phyloP scores from a whole-genome alignment of 2,797 vertebrate species.

The Masticophis lateralis region DNA sequence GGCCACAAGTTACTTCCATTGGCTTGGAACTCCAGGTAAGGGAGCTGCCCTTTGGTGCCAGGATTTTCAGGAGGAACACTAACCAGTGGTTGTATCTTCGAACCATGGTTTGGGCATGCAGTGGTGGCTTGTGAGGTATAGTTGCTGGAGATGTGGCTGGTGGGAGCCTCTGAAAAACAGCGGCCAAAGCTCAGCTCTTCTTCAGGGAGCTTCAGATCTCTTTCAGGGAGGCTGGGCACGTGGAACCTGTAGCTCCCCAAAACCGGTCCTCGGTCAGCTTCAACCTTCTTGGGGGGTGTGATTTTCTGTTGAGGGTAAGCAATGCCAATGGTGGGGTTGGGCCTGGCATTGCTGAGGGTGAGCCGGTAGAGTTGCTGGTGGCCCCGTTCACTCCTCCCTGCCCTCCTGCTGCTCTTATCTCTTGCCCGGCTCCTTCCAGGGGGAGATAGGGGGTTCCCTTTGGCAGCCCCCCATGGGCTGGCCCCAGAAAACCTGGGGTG shows the following conservation, averaged over 20 bases:
- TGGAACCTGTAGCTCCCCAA: conserved; percentile 84
- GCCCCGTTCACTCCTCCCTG: conserved; percentile 79
- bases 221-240: conserved; percentile 78
- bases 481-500: conserved; percentile 77
- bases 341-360: conserved; percentile 79
- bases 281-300: conserved; percentile 82
- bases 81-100: conserved; percentile 55
- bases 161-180: conserved; percentile 81
- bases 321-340: conserved; percentile 84
- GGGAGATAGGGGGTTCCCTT: conserved; percentile 79
- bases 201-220: conserved; percentile 79
- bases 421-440: conserved; percentile 78
- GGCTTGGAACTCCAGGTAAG: conserved; percentile 82
- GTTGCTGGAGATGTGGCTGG: conserved; percentile 81
- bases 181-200: conserved; percentile 80
- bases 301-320: conserved; percentile 87
- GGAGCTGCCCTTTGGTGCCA: conserved; percentile 75
- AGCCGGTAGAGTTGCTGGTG: conserved; percentile 88
- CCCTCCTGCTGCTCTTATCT: conserved; percentile 75
- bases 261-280: conserved; percentile 69
- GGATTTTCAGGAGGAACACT: conserved; percentile 75
- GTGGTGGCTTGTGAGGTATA: conserved; percentile 88
- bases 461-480: conserved; percentile 78
- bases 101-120: conserved; percentile 67
- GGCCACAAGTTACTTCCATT: conserved; percentile 79